Percentiles rank a stretch among this genome's conserved stretches.
Evolutionary conservation across 2,797 vertebrate genomes (phyloP).

Genomic region (Lerista edwardsae): DNA sequence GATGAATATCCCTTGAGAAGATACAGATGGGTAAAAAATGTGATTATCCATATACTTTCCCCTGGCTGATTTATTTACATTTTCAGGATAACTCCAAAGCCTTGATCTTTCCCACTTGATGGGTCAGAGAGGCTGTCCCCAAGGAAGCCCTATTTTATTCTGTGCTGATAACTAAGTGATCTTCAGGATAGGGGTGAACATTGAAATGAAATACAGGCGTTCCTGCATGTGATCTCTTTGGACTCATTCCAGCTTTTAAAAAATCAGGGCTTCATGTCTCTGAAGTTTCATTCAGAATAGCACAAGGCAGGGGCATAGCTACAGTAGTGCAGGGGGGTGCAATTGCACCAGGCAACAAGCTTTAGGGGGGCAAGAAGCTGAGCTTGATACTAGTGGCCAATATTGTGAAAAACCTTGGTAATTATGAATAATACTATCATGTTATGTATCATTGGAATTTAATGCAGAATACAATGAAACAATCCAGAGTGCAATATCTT

Average conservation of each 20-base stretch:
- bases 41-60: background rate
- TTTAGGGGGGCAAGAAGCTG: too few relatives aligned
- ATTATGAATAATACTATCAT: too few relatives aligned
- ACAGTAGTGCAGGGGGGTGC: too few relatives aligned
- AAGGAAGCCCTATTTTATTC: conserved; percentile 45
- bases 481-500: too few relatives aligned
- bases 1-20: background rate
- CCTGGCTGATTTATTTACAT: conserved; percentile 2
- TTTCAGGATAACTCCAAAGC: background rate
- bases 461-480: too few relatives aligned
- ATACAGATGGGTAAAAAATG: background rate
- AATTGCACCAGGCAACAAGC: too few relatives aligned
- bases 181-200: conserved; percentile 43
- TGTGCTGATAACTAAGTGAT: conserved; percentile 23
- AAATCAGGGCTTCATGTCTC: conserved; percentile 59
- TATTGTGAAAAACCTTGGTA: too few relatives aligned
- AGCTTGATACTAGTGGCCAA: too few relatives aligned
- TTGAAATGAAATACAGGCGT: conserved; percentile 57
- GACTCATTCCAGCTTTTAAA: conserved; percentile 57
- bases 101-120: background rate
- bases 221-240: conserved; percentile 52
- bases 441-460: too few relatives aligned
- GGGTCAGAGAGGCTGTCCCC: background rate
- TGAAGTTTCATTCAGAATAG: conserved; percentile 57
- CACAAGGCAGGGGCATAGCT: too few relatives aligned